Evolutionary conservation across 2,113 vertebrate genomes (phyloP), one percentile per base, ranked within the genome.

Genomic region (Myrmophylax atrothorax): DNA sequence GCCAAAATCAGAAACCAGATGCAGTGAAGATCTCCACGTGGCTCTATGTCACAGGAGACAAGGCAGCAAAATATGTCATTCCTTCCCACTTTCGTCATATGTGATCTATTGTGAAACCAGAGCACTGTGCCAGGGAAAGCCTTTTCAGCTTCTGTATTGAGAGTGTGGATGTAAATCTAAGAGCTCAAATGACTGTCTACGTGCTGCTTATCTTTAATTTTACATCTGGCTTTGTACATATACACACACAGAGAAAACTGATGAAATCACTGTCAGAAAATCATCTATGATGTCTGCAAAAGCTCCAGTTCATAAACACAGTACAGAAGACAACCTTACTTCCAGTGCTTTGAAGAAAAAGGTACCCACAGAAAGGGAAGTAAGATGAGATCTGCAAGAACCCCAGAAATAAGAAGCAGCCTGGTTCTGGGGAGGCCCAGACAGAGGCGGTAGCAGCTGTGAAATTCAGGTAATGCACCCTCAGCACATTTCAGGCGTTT

Each of bases 1-100:
- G 72, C 35, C 91, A 93, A 95, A 96, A 80, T 44, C 67, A 91
- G 63, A 96, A 96, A 93, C 70, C 90, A 95, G 55, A 93, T 79
- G 53, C n/a, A 37, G 42, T 31, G 58, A 81, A 70, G 53, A 67
- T 38, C 52, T 87, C 40, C 69, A 75, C 9, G 56, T 64, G 81
- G 67, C 42, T 69, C 79, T 40, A 55, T 26, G 38, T 80, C 90
- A 91, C 62, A 85, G 55, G 67, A 96, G 59, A 85, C 40, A 18
- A 84, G 62, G 58, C 67, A 83, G 69, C 56, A 90, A 90, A 91
- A 88, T 63, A 63, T 80, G 42, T 28, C 67, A 93, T 91, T 96
- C 67, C 68, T 93, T 94, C 67, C 90, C 44, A 88, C 75, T 91
- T 85, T 49, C 2, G 1, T 80, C 67, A 90, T 33, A 22, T 18